Base-by-base conservation (phyloP, 1,140 invertebrate genomes). In the Drosophila pallidifrons region DNA sequence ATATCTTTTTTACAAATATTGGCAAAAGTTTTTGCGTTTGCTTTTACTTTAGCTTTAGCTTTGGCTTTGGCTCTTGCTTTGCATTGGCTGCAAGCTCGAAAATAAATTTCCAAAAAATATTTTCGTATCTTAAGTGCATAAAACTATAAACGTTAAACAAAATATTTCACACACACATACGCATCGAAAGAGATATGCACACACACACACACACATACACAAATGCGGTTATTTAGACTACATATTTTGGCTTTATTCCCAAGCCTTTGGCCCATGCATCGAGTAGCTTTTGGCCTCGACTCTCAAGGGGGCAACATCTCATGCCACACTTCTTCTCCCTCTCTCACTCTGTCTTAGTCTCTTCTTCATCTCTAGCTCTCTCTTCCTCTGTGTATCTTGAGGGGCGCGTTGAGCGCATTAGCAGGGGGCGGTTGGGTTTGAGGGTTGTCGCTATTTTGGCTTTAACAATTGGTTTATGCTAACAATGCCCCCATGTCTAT, bases 121-220 rank as follows among this genome's bases (percentile, higher is more conserved):
- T 89, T 89, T 89, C 43, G 77, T 79, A 81, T 89, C 85, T 85
- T 88, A 88, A 88, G 85, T 88, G 85, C 81, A 89, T 89, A 89
- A 89, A 89, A 89, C 85, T 89, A 89, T 89, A 89, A 85, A 83
- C 85, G 85, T 89, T 89, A 89, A 89, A 89, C 85, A 89, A 89
- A 89, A 89, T 88, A 89, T 89, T 85, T 88, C 72, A 49, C 74
- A 81, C 72, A 83, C 65, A 77, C 51, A 57, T 35, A 52, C 68
- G 47, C 20, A 54, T 11, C 8, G 38, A 41, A 10, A 41, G 3
- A 10, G 2, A n/a, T 69, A 52, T 43, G 28, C 20, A 32, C 47
- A 58, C 15, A 46, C n/a, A 67, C 45, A 32, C 59, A 70, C 30
- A 47, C 54, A 54, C 49, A 54, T 16, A 43, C 49, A 79, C 54